phyloP scores from a whole-genome alignment of 2,888 invertebrate species.

The Abscondita cerata region DNA sequence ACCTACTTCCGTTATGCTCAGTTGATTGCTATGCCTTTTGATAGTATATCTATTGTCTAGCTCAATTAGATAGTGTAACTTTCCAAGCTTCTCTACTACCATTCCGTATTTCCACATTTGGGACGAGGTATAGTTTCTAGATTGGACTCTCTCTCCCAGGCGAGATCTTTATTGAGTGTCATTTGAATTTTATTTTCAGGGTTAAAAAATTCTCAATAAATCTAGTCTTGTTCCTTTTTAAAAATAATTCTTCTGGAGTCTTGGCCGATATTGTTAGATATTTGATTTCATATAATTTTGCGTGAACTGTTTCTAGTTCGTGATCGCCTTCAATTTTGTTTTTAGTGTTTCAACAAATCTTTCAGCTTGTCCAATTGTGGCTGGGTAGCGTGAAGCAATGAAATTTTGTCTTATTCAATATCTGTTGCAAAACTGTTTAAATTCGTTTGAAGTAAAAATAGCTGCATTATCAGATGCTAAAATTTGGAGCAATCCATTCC shows the following conservation, averaged over 20 bases:
- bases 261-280: background rate
- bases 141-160: slow-evolving; percentile 23
- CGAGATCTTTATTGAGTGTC: background rate
- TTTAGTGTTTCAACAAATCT: slow-evolving; percentile 24
- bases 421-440: slow-evolving; percentile 35
- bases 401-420: slow-evolving; percentile 37
- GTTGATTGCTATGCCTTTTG: slow-evolving; percentile 36
- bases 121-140: slow-evolving; percentile 23
- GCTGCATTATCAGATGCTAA: slow-evolving; percentile 43
- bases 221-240: slow-evolving; percentile 1
- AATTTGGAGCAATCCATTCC: slow-evolving; percentile 38
- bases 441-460: slow-evolving; percentile 39
- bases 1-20: slow-evolving; percentile 12
- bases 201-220: background rate
- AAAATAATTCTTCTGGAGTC: background rate
- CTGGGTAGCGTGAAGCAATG: slow-evolving; percentile 34
- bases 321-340: background rate
- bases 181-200: too few species aligned
- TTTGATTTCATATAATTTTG: slow-evolving; percentile 2
- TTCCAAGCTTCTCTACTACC: slow-evolving; percentile 30
- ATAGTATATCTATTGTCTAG: slow-evolving; percentile 35
- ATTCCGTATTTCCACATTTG: slow-evolving; percentile 33
- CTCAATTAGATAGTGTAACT: slow-evolving; percentile 33
- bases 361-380: slow-evolving; percentile 37
- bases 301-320: background rate